phyloP scores from a whole-genome alignment of 2,797 vertebrate species.

The Crenuchus spilurus region DNA sequence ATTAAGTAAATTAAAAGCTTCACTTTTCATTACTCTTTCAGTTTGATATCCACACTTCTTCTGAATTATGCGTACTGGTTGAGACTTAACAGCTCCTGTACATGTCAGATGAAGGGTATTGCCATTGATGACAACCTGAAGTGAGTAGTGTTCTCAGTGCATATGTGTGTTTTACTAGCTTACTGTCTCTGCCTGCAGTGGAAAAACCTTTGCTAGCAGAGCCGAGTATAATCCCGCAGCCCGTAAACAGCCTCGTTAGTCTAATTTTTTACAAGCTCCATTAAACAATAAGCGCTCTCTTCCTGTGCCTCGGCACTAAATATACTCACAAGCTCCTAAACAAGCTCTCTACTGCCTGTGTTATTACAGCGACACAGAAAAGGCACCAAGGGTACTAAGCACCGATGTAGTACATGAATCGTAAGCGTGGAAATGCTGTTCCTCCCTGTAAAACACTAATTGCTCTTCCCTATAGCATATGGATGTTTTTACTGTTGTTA shows the following conservation, averaged over 20 bases:
- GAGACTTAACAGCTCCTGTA: too few relatives aligned
- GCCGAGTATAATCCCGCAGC: constrained; percentile 41
- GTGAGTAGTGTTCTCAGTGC: not conserved
- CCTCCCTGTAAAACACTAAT: constrained; percentile 30
- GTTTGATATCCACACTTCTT: too few relatives aligned
- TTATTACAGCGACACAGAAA: constrained; percentile 30
- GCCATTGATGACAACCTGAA: too few relatives aligned
- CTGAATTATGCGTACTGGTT: too few relatives aligned
- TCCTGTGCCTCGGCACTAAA: constrained; percentile 61
- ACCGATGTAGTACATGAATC: constrained; percentile 7
- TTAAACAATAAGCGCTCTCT: constrained; percentile 70
- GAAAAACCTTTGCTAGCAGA: constrained; percentile 30
- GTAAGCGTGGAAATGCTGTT: constrained; percentile 17
- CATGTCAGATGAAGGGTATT: too few relatives aligned
- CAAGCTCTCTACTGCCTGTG: not conserved
- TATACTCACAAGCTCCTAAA: constrained; percentile 21
- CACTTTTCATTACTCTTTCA: too few relatives aligned
- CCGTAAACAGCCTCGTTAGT: constrained; percentile 66
- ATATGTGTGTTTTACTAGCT: constrained; percentile 6
- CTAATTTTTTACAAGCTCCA: constrained; percentile 66
- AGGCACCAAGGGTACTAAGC: not conserved
- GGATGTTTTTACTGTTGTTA: not conserved
- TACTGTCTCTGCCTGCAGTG: constrained; percentile 13
- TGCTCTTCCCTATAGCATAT: constrained; percentile 18
- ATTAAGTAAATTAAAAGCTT: too few relatives aligned